phyloP scores from a whole-genome alignment of 2,888 invertebrate species.

The Sussaba pulchella region DNA sequence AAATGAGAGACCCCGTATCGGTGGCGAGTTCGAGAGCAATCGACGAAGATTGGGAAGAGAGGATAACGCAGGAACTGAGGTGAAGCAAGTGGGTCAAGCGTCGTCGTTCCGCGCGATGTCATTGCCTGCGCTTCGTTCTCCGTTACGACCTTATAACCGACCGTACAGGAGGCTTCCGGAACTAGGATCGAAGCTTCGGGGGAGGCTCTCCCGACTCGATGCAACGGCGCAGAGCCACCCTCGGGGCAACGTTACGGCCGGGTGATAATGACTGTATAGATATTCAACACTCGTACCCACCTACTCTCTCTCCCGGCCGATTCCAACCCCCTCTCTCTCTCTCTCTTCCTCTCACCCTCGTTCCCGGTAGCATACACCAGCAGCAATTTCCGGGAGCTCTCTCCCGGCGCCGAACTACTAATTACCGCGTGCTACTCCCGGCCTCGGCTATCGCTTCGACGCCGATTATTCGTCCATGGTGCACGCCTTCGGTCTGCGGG shows the following conservation, averaged over 20 bases:
- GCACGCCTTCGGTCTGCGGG: slow-evolving; percentile 15
- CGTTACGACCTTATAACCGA: slow-evolving; percentile 44
- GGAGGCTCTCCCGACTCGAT: not conserved
- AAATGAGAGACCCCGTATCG: no score
- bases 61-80: slow-evolving; percentile 31
- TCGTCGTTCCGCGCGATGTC: slow-evolving; percentile 53
- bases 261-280: slow-evolving; percentile 64
- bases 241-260: slow-evolving; percentile 53
- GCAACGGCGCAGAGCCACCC: slow-evolving; percentile 20
- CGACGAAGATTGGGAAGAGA: no score
- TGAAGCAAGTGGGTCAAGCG: slow-evolving; percentile 59
- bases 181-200: slow-evolving; percentile 23
- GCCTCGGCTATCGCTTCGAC: slow-evolving; percentile 52
- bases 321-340: slow-evolving; percentile 11
- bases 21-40: no score
- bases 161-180: slow-evolving; percentile 22
- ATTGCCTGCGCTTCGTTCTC: slow-evolving; percentile 46
- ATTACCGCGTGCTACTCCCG: slow-evolving; percentile 54
- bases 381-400: slow-evolving; percentile 58
- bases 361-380: slow-evolving; percentile 46
- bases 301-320: slow-evolving; percentile 9
- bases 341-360: slow-evolving; percentile 9
- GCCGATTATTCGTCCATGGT: slow-evolving; percentile 59
- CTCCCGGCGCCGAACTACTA: slow-evolving; percentile 58
- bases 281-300: slow-evolving; percentile 44